phyloP scores from a whole-genome alignment of 2,113 vertebrate genomes.

The Lampris incognitus region DNA sequence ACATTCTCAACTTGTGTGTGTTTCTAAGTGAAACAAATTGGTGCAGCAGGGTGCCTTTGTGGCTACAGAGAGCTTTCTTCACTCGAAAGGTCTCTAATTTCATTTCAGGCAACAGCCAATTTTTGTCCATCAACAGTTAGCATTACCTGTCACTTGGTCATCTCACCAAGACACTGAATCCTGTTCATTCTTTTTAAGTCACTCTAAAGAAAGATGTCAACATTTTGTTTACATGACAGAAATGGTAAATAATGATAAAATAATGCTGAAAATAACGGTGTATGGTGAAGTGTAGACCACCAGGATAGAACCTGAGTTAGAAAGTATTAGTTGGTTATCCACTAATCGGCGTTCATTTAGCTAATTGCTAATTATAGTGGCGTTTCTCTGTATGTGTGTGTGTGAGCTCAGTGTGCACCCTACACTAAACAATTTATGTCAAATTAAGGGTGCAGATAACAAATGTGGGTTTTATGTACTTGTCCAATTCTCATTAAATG shows the following conservation, averaged over 20 bases:
- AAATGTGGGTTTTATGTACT: slow-evolving; percentile 22
- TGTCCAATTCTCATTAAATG: slow-evolving; percentile 38
- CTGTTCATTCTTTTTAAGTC: slow-evolving; percentile 20
- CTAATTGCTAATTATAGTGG: no score
- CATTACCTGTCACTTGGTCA: slow-evolving; percentile 48
- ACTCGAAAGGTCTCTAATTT: slow-evolving; percentile 54
- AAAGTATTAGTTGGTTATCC: no score
- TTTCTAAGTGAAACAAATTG: slow-evolving; percentile 21
- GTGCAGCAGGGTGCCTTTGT: slow-evolving; percentile 28
- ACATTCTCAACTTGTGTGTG: slow-evolving; percentile 22
- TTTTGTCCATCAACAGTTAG: slow-evolving; percentile 52
- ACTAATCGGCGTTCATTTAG: no score
- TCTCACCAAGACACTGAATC: slow-evolving; percentile 30
- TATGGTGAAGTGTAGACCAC: no score
- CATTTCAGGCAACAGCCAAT: slow-evolving; percentile 34
- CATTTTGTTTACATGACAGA: no score
- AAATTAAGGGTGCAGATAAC: background rate
- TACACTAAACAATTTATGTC: background rate
- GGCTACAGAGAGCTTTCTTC: slow-evolving; percentile 44
- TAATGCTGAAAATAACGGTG: no score
- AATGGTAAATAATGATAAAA: no score
- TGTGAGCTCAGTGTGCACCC: background rate
- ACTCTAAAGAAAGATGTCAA: background rate
- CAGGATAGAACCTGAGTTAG: no score
- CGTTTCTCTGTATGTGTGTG: background rate